Percentiles rank a stretch among this genome's conserved stretches.
These are phyloP conservation scores for Conus ventricosus DNA, from an alignment of 1,140 invertebrate species.

Conservation along the genomic window DNA sequence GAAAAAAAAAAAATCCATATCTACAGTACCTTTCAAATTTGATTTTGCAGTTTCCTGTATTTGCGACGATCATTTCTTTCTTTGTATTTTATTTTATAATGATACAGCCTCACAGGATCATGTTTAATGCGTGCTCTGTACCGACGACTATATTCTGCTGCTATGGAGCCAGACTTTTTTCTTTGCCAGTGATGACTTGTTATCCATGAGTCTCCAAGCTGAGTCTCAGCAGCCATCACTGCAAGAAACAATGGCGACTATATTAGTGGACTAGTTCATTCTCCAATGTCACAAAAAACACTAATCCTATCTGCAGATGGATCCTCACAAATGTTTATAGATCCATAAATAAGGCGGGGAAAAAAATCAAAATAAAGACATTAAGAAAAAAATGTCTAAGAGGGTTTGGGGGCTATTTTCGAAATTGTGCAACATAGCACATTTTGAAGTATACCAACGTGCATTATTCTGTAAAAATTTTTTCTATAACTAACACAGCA, in stretches of 20 bases:
- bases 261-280: background rate
- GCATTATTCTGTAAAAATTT: too few species aligned
- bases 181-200: background rate
- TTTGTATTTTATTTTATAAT: background rate
- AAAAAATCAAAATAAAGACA: too few species aligned
- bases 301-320: too few species aligned
- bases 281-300: too few species aligned
- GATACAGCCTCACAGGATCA: background rate
- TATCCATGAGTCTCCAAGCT: background rate
- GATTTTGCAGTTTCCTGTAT: background rate
- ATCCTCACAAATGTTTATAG: too few species aligned
- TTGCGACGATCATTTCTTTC: background rate
- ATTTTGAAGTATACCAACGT: too few species aligned
- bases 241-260: background rate
- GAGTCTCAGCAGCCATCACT: background rate
- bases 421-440: too few species aligned
- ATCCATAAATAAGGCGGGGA: too few species aligned
- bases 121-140: background rate
- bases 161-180: background rate
- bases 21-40: background rate
- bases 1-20: too few species aligned
- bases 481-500: too few species aligned
- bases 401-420: too few species aligned
- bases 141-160: background rate
- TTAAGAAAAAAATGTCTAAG: too few species aligned